These are phyloP conservation scores for Scrobipalpa costella DNA, from an alignment of 2,888 invertebrate species.

Conservation along the genomic window DNA sequence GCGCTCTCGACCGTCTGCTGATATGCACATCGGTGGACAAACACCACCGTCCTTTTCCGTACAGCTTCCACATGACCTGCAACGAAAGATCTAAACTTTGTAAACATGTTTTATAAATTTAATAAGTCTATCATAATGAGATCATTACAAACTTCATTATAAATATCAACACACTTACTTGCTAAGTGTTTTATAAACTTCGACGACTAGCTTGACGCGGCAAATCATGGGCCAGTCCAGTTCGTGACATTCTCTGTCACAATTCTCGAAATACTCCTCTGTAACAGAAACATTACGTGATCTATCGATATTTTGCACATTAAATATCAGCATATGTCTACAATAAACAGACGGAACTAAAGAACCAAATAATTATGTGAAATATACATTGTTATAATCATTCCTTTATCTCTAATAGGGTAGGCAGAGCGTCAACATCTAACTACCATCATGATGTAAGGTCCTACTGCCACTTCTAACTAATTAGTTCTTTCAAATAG, in stretches of 20 bases:
- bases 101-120: too few relatives aligned
- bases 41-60: slow-evolving; percentile 79
- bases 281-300: slow-evolving; percentile 54
- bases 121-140: too few relatives aligned
- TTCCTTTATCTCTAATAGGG: too few relatives aligned
- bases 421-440: too few relatives aligned
- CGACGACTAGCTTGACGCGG: slow-evolving; percentile 86
- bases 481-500: too few relatives aligned
- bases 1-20: slow-evolving; percentile 83
- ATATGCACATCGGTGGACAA: slow-evolving; percentile 84
- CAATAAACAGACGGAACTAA: not conserved
- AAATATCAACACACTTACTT: slow-evolving; percentile 72
- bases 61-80: slow-evolving; percentile 85
- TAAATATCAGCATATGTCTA: not conserved
- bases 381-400: too few relatives aligned
- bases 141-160: not conserved
- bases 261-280: slow-evolving; percentile 87
- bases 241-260: slow-evolving; percentile 88
- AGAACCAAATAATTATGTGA: not conserved
- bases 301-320: not conserved
- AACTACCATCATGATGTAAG: too few relatives aligned
- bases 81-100: slow-evolving; percentile 30
- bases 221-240: slow-evolving; percentile 91
- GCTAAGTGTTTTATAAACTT: slow-evolving; percentile 86
- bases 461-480: too few relatives aligned